phyloP scores from a whole-genome alignment of 2,888 invertebrate species.

The Bedellia somnulentella region DNA sequence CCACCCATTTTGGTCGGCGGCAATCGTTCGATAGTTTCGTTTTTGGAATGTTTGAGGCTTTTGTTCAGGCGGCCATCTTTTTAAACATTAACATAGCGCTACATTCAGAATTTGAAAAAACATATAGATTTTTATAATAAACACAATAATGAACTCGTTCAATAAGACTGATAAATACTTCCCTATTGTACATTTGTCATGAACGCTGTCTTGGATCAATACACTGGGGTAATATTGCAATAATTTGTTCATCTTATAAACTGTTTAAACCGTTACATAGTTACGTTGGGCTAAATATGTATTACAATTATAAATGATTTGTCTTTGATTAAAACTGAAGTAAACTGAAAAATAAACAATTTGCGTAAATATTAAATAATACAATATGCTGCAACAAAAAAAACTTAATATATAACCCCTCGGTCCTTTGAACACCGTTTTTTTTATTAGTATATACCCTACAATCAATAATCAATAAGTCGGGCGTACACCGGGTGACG shows the following conservation, averaged over 20 bases:
- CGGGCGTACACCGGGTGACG: too few species aligned
- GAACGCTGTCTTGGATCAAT: neutral
- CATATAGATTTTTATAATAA: neutral
- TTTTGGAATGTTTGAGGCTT: conserved; percentile 40
- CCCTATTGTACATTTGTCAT: neutral
- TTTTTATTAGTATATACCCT: too few species aligned
- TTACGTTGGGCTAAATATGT: too few species aligned
- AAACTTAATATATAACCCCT: too few species aligned
- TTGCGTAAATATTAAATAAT: too few species aligned
- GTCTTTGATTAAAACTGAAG: too few species aligned
- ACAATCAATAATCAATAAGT: too few species aligned
- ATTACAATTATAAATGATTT: too few species aligned
- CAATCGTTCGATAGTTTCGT: conserved; percentile 16
- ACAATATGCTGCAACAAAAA: too few species aligned
- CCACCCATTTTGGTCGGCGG: neutral
- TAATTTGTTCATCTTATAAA: neutral
- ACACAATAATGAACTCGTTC: neutral
- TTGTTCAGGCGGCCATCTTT: conserved; percentile 27
- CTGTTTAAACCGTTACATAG: too few species aligned
- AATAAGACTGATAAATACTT: neutral
- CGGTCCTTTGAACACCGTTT: too few species aligned
- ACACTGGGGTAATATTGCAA: neutral
- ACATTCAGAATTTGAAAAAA: neutral
- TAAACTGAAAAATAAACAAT: too few species aligned
- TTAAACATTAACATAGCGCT: neutral